Conservation (phyloP, 2,888 invertebrate species). For the Physocephala rufipes region DNA sequence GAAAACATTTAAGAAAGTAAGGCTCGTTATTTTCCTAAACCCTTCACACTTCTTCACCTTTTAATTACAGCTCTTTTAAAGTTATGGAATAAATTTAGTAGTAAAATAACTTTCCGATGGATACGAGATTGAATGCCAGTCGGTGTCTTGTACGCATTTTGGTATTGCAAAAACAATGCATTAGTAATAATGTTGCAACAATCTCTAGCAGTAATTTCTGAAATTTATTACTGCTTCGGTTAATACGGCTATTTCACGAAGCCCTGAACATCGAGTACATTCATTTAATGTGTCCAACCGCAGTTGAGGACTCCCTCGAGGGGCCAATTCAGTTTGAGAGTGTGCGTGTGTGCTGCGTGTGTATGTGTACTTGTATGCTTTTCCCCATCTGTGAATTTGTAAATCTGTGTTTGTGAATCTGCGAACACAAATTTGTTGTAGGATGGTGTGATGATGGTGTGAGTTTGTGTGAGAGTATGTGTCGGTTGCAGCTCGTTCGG, state of each 20-base stretch:
- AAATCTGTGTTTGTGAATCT: background rate
- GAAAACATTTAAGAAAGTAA: no score
- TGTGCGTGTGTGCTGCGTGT: background rate
- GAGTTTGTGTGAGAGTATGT: background rate
- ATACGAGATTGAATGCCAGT: no score
- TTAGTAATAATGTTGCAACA: no score
- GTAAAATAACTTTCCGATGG: no score
- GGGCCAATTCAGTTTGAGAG: conserved; percentile 15
- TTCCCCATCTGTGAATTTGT: background rate
- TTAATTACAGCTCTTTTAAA: no score
- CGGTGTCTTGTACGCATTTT: no score
- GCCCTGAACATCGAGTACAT: background rate
- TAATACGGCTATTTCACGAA: conserved; percentile 7
- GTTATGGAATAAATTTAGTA: no score
- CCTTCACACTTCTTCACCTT: no score
- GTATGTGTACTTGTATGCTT: background rate
- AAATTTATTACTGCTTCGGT: background rate
- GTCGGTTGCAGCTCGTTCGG: background rate
- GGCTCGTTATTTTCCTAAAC: no score
- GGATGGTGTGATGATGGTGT: background rate
- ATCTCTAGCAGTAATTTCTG: no score
- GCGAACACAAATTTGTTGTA: background rate
- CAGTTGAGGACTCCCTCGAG: conserved; percentile 17
- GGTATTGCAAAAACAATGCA: no score
- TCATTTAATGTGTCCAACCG: background rate